These are phyloP conservation scores for Melanostoma mellinum DNA, from an alignment of 2,888 invertebrate species.

Conservation along the genomic window DNA sequence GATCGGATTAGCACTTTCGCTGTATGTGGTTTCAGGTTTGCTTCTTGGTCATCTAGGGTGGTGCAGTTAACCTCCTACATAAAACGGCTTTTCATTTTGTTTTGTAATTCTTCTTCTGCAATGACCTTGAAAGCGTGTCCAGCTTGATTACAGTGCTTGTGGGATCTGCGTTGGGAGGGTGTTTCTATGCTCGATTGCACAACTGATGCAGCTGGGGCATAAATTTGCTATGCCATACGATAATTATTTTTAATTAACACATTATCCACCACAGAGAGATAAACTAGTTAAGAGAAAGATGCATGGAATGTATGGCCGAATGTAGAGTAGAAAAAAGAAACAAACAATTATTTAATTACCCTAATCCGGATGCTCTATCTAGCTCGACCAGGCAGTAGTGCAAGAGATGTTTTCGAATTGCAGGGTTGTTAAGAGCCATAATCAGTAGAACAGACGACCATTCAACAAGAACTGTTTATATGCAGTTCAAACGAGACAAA, in stretches of 20 bases:
- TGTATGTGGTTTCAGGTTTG: slow-evolving; percentile 1
- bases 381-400: not conserved
- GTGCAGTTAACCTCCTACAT: not conserved
- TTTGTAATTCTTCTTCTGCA: slow-evolving; percentile 6
- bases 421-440: not conserved
- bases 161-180: slow-evolving; percentile 5
- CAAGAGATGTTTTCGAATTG: not conserved
- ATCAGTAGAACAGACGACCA: not conserved
- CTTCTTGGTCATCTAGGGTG: not conserved
- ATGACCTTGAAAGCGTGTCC: slow-evolving; percentile 33
- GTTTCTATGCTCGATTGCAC: slow-evolving; percentile 12
- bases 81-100: not conserved
- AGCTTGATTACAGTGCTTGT: not conserved
- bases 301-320: slow-evolving; percentile 21
- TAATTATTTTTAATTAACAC: slow-evolving; percentile 62
- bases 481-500: too few relatives aligned
- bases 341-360: slow-evolving; percentile 53
- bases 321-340: slow-evolving; percentile 29
- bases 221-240: slow-evolving; percentile 41
- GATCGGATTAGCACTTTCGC: slow-evolving; percentile 45
- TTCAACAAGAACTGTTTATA: too few relatives aligned
- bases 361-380: slow-evolving; percentile 62
- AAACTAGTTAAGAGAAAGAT: slow-evolving; percentile 9
- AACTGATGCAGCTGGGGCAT: slow-evolving; percentile 40
- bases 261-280: slow-evolving; percentile 33